Base-by-base conservation (phyloP, 2,797 vertebrate genomes). In the Amphiprion clarkii region DNA sequence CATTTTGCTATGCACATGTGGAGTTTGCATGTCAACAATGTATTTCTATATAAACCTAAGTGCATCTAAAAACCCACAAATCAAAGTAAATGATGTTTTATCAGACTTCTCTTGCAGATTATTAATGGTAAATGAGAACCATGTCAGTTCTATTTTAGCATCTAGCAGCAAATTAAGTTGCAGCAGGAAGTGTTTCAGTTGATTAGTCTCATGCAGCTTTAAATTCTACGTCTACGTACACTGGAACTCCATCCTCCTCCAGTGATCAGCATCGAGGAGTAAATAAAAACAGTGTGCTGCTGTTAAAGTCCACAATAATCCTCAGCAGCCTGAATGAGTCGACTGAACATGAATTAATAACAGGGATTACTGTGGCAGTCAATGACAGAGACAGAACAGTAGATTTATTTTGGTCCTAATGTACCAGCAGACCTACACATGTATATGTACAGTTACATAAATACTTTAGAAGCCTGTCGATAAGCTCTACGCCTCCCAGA, bases 261-360 rank as follows among this genome's bases (percentile, higher is more conserved):
- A 33, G 21, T 33, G 0, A 74, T 78, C 64, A 39, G 56, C 4
- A 7, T 1, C 46, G 40, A 48, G 9, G 52, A 63, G 57, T 71
- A 71, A 83, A 85, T 51, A 67, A 55, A 6, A 60, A 42, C 25
- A 33, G 5, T 11, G 69, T 3, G 53, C 63, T 67, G 64, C 78
- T 49, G 67, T n/a, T 55, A 0, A 4, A 78, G 36, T 73, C 67
- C 63, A 60, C 62, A 77, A 77, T 86, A 89, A 92, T 92, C 88
- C 81, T 71, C 29, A 79, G n/a, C 69, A 70, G 76, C 48, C 79
- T 53, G 56, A 76, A 83, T 82, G 76, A 87, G 53, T 85, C 62
- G 33, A 78, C 56, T 85, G 54, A 73, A 59, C 53, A 2, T 55
- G 66, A 83, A 90, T 90, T 90, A 87, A 87, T 82, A 79, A 58